Percentiles rank a stretch among this genome's conserved stretches.
Evolutionary conservation across 2,113 vertebrate genomes (phyloP).

Genomic region (Tricholaema leucomelas): DNA sequence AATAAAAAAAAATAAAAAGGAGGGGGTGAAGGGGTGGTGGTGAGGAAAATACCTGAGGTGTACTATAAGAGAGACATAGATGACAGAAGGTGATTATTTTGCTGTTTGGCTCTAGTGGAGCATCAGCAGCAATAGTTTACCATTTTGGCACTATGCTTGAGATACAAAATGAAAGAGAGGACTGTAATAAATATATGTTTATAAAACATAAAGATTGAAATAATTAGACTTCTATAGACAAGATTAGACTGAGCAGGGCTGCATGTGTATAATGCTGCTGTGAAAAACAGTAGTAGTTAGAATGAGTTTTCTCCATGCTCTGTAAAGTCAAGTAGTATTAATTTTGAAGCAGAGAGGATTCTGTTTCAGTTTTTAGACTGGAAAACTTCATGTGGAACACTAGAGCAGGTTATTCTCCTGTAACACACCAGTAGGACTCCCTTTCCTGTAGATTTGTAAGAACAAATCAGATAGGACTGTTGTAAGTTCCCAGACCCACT

Average conservation of each 20-base stretch:
- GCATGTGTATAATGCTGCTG: neutral
- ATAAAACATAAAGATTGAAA: neutral
- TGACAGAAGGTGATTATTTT: slow-evolving; percentile 12
- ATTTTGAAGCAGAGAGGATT: neutral
- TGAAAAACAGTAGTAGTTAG: neutral
- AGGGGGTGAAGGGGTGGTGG: no score
- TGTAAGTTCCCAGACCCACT: neutral
- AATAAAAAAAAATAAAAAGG: no score
- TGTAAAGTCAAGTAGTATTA: neutral
- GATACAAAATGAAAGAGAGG: neutral
- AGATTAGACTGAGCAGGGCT: neutral
- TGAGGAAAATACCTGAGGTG: neutral
- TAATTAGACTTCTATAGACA: accelerated
- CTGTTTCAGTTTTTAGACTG: neutral
- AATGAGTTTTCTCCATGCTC: neutral
- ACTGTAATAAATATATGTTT: neutral
- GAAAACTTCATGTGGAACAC: neutral
- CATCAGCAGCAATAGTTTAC: neutral
- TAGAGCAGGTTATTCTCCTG: neutral
- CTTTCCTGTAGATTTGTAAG: neutral
- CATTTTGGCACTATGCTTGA: neutral
- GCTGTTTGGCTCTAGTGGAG: neutral
- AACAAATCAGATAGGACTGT: neutral
- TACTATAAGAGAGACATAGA: neutral
- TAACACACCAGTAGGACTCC: neutral